These are phyloP conservation scores for Quiscalus mexicanus DNA, from an alignment of 2,113 vertebrate species.

Conservation along the genomic window DNA sequence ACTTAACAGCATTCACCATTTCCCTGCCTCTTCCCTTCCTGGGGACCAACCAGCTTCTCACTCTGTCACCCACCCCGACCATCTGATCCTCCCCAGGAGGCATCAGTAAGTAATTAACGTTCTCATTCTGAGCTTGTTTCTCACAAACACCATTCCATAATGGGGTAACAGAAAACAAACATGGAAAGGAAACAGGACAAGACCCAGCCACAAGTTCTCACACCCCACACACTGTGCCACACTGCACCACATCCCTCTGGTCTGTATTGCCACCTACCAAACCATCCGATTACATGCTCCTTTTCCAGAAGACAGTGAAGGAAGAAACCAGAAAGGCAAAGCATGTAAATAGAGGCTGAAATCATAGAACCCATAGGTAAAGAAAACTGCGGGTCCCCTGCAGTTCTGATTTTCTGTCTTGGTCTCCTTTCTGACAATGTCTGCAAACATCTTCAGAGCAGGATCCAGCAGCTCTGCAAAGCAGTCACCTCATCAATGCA, in stretches of 20 bases:
- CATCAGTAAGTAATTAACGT: neutral
- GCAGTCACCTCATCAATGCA: neutral
- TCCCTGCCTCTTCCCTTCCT: neutral
- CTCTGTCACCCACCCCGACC: neutral
- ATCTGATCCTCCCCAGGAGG: neutral
- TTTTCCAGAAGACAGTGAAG: neutral
- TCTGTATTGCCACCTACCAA: neutral
- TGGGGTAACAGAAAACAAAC: neutral
- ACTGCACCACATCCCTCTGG: neutral
- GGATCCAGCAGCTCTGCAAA: neutral
- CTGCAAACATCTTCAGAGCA: neutral
- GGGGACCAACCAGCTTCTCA: neutral
- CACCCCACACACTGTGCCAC: neutral
- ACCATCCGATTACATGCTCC: fast-evolving
- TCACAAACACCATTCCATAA: neutral
- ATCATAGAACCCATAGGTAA: neutral
- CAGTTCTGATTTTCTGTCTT: neutral
- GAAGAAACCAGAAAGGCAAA: neutral
- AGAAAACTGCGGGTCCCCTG: neutral
- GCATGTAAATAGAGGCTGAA: neutral
- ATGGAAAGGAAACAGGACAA: neutral
- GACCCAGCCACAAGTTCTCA: neutral
- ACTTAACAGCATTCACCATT: neutral
- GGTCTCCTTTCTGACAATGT: neutral
- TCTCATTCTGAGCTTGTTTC: neutral